These are phyloP conservation scores for Tinea semifulvella DNA, from an alignment of 2,888 invertebrate species.

Conservation along the genomic window DNA sequence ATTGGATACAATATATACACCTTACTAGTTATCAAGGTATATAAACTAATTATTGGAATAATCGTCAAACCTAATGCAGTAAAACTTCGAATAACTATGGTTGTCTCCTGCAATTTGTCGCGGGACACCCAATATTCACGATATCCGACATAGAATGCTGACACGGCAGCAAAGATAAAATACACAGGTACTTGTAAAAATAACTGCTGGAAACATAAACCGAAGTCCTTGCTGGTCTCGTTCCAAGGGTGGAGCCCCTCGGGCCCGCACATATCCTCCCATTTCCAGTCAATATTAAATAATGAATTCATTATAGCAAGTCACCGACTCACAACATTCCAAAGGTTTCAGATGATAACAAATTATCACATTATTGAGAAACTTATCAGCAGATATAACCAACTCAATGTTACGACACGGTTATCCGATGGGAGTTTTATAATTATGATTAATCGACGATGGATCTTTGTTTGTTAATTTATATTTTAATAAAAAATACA, in stretches of 20 bases:
- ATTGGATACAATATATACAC: conserved; percentile 65
- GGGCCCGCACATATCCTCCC: conserved; percentile 81
- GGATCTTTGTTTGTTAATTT: not conserved
- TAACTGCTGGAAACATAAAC: conserved; percentile 86
- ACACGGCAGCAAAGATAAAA: conserved; percentile 75
- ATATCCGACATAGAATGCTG: conserved; percentile 84
- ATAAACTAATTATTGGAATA: conserved; percentile 74
- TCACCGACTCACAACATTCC: not conserved
- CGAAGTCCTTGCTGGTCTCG: conserved; percentile 75
- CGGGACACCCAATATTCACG: conserved; percentile 70
- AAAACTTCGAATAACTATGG: conserved; percentile 72
- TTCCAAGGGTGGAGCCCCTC: conserved; percentile 77
- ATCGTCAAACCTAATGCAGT: conserved; percentile 70
- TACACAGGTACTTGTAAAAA: conserved; percentile 80
- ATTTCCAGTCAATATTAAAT: conserved; percentile 64
- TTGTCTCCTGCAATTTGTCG: conserved; percentile 68
- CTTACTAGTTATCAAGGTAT: conserved; percentile 65
- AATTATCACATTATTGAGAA: not conserved
- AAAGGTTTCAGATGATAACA: not conserved
- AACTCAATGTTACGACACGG: not conserved
- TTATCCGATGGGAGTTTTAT: not conserved
- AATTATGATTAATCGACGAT: not conserved
- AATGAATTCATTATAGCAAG: not conserved
- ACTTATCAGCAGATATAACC: not conserved
- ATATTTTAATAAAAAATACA: not conserved